Evolutionary conservation across 2,888 invertebrate genomes (phyloP).

Genomic region (Lypha dubia): DNA sequence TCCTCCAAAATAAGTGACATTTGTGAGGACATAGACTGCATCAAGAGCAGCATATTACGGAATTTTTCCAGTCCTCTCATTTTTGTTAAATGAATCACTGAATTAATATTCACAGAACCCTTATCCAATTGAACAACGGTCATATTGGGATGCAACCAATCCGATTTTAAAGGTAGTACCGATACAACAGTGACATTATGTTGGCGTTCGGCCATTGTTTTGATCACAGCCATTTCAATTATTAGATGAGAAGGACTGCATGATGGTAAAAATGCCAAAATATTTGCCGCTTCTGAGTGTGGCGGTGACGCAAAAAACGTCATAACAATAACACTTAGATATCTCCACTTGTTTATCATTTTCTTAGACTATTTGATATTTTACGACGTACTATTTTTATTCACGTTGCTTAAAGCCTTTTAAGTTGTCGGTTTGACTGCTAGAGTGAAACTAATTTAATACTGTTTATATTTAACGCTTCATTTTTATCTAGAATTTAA

Average conservation of each 20-base stretch:
- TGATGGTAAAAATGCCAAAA: slow-evolving; percentile 75
- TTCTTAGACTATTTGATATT: not conserved
- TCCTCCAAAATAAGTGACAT: slow-evolving; percentile 67
- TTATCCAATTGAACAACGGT: slow-evolving; percentile 66
- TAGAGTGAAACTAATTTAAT: too few species aligned
- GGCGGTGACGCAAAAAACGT: not conserved
- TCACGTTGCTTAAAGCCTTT: too few species aligned
- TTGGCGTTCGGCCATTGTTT: slow-evolving; percentile 74
- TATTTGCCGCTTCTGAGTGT: slow-evolving; percentile 62
- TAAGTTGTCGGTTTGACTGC: too few species aligned
- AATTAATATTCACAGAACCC: slow-evolving; percentile 23
- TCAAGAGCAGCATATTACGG: not conserved
- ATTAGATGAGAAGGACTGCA: slow-evolving; percentile 75
- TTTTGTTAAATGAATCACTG: slow-evolving; percentile 23
- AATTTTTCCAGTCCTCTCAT: slow-evolving; percentile 5
- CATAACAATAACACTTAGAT: not conserved
- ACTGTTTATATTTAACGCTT: too few species aligned
- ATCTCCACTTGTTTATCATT: slow-evolving; percentile 23
- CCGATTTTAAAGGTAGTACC: slow-evolving; percentile 64
- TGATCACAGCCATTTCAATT: slow-evolving; percentile 74
- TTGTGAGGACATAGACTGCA: slow-evolving; percentile 1
- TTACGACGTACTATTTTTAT: too few species aligned
- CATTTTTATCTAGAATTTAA: too few species aligned
- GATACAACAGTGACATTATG: slow-evolving; percentile 77
- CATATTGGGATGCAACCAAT: slow-evolving; percentile 47